Conservation (phyloP, 1,140 invertebrate species). For the Apolygus lucorum region DNA sequence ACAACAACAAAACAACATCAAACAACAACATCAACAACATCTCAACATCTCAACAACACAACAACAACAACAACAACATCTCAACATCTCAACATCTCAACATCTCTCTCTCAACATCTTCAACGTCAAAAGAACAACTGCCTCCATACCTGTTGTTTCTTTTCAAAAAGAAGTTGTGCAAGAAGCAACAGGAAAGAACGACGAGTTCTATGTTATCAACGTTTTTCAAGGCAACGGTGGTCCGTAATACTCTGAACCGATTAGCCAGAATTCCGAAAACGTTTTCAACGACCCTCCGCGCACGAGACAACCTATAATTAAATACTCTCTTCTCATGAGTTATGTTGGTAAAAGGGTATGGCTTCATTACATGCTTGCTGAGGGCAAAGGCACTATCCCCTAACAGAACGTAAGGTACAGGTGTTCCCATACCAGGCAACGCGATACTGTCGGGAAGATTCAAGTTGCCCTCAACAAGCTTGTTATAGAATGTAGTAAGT, state of each 20-base stretch:
- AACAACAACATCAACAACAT: too few relatives aligned
- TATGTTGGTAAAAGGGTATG: slow-evolving; percentile 36
- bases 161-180: too few relatives aligned
- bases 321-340: slow-evolving; percentile 36
- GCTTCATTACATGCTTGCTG: slow-evolving; percentile 40
- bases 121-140: too few relatives aligned
- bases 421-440: slow-evolving; percentile 32
- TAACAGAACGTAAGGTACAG: slow-evolving; percentile 38
- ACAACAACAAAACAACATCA: too few relatives aligned
- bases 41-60: too few relatives aligned
- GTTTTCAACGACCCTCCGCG: slow-evolving; percentile 28
- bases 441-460: slow-evolving; percentile 34
- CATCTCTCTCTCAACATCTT: too few relatives aligned
- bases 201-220: too few relatives aligned
- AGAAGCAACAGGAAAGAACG: too few relatives aligned
- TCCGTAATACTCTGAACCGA: neutral
- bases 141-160: too few relatives aligned
- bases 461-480: slow-evolving; percentile 26
- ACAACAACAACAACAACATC: too few relatives aligned
- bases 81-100: too few relatives aligned
- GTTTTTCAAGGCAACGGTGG: too few relatives aligned
- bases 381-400: slow-evolving; percentile 45
- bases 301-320: slow-evolving; percentile 35
- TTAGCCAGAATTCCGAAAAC: slow-evolving; percentile 23
- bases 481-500: slow-evolving; percentile 22